phyloP scores from a whole-genome alignment of 2,888 invertebrate genomes.

The Slavum lentiscoides region DNA sequence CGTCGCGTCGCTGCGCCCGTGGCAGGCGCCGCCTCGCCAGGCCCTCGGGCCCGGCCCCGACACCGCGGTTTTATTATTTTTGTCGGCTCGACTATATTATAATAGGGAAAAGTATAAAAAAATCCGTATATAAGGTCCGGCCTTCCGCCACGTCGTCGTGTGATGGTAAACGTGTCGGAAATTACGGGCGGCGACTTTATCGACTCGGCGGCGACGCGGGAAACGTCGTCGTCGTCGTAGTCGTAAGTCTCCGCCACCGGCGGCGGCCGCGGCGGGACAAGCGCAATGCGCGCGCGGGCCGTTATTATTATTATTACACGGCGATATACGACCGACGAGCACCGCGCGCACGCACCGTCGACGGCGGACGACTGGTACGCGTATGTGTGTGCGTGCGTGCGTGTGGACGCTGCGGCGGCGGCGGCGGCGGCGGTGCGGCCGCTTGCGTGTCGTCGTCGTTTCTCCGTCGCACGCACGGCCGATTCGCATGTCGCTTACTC shows the following conservation, averaged over 20 bases:
- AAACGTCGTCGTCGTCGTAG: slow-evolving; percentile 52
- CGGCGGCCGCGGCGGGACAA: slow-evolving; percentile 14
- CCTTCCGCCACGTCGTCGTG: too few species aligned
- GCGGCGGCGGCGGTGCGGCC: not conserved
- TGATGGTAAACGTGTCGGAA: too few species aligned
- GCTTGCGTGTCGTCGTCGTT: slow-evolving; percentile 1
- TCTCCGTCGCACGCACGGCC: slow-evolving; percentile 45
- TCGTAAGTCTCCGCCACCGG: slow-evolving; percentile 42
- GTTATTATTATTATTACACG: not conserved
- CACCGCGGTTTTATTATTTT: too few species aligned
- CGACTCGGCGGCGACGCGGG: slow-evolving; percentile 19
- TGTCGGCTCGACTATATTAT: too few species aligned
- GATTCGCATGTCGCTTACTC: slow-evolving; percentile 22
- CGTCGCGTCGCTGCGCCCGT: too few species aligned
- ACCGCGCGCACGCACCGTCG: slow-evolving; percentile 27
- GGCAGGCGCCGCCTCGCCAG: too few species aligned
- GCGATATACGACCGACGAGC: slow-evolving; percentile 50
- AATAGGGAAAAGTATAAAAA: too few species aligned
- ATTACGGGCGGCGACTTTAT: not conserved
- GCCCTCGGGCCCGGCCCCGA: too few species aligned
- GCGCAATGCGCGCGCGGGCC: slow-evolving; percentile 38
- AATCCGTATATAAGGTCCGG: too few species aligned
- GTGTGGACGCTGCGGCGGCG: not conserved
- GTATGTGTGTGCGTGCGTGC: not conserved
- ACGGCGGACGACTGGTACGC: not conserved